Evolutionary conservation across 1,140 invertebrate species (phyloP).

Genomic region (Mya arenaria): DNA sequence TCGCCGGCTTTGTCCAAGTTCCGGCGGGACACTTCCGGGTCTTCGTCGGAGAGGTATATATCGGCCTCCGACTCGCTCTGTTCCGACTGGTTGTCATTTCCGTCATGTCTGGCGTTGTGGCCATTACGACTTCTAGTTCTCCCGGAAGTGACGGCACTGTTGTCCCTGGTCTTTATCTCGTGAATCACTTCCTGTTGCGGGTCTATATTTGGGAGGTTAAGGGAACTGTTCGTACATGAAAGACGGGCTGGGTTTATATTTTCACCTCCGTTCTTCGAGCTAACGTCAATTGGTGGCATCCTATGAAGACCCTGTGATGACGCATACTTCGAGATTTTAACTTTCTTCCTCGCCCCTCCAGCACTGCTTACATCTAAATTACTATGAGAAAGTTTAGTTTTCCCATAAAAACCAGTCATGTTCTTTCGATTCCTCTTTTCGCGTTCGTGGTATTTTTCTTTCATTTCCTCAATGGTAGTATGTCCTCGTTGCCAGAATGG

Average conservation of each 20-base stretch:
- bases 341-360: slow-evolving; percentile 3
- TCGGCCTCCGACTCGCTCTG: not conserved
- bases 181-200: slow-evolving; percentile 20
- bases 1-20: slow-evolving; percentile 53
- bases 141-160: slow-evolving; percentile 28
- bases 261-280: not conserved
- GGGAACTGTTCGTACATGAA: slow-evolving; percentile 18
- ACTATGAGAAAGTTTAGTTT: slow-evolving; percentile 51
- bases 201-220: slow-evolving; percentile 37
- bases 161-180: not conserved
- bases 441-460: not conserved
- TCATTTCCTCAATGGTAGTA: slow-evolving; percentile 32
- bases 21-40: slow-evolving; percentile 38
- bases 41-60: slow-evolving; percentile 46
- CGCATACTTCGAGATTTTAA: slow-evolving; percentile 47
- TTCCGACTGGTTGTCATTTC: not conserved
- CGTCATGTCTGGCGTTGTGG: slow-evolving; percentile 1
- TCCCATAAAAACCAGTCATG: not conserved
- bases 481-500: slow-evolving; percentile 51
- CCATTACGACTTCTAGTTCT: not conserved
- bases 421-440: not conserved
- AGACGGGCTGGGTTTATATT: not conserved
- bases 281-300: not conserved
- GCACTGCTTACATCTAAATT: slow-evolving; percentile 41
- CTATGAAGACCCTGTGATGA: slow-evolving; percentile 31